Base-by-base conservation (phyloP, 2,888 invertebrate genomes). In the Isoperla grammatica region DNA sequence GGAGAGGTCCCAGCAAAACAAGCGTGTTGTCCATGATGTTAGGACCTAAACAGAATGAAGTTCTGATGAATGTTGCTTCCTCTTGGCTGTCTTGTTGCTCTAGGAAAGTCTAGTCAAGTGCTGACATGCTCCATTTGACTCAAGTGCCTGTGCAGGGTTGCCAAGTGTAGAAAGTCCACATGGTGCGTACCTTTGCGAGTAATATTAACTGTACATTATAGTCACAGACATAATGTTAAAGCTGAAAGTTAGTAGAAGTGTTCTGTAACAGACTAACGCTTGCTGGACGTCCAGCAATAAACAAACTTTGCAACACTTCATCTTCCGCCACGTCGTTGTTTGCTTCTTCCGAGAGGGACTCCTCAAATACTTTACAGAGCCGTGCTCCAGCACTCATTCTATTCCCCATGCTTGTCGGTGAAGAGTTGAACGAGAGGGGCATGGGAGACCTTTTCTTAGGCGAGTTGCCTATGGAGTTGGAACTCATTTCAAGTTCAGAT, bases 361-460 rank as follows among this genome's bases (percentile, higher is more conserved):
- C 75, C 61, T 75, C 75, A 64, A 75, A 69, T 5, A 75, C 72
- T 59, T 72, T 69, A 65, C 74, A 75, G n/a, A 75, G 68, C 42
- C 71, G 67, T 13, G 74, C 72, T 22, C 72, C 72, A 19, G 73
- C 70, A 64, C 69, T 72, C 40, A 71, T 63, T 57, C 72, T 68
- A 60, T 71, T 71, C 17, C 71, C 71, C 12, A 48, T 4, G 12
- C 23, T 43, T 13, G 45, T 48, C 12, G 59, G 59, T 13, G 59
- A 54, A 12, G 54, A 19, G 12, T 49, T 39, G 37, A 54, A 54
- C n/a, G 60, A 39, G 12, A 48, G 17, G 20, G 46, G 40, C 12
- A 37, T 17, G 13, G 42, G 53, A 4, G 39, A 13, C n/a, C 56
- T 42, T 20, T 56, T 50, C 53, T 56, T 59, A 4, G 63, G 61